Conservation (phyloP, 2,888 invertebrate genomes). For the Apodemia duryi region DNA sequence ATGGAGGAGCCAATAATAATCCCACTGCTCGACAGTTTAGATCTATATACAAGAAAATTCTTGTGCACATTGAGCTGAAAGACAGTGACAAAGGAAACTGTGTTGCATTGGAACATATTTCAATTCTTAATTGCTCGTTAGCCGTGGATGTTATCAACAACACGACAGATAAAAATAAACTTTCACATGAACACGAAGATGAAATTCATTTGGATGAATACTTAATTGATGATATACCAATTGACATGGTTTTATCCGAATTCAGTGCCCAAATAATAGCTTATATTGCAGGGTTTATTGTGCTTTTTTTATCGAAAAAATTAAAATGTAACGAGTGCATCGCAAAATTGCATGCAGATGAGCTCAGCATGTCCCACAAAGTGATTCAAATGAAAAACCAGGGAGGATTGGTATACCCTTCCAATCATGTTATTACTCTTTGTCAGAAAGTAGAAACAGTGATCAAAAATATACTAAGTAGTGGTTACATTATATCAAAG, state of each 20-base stretch:
- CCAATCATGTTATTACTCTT: neutral
- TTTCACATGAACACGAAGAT: neutral
- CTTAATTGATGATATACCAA: neutral
- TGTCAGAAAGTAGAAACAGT: neutral
- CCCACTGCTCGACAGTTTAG: constrained; percentile 1
- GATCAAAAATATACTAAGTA: neutral
- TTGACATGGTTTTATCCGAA: neutral
- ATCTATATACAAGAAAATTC: neutral
- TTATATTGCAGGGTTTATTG: neutral
- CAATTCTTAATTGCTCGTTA: neutral
- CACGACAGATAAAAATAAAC: neutral
- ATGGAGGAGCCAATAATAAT: neutral
- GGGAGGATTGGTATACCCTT: neutral
- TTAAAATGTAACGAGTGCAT: neutral
- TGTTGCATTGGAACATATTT: neutral
- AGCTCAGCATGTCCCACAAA: neutral
- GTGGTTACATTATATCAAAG: neutral
- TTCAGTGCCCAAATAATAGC: neutral
- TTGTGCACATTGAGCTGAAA: neutral
- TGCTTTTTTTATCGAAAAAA: neutral
- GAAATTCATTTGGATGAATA: neutral
- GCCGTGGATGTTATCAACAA: neutral
- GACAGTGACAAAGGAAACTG: neutral
- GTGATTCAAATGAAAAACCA: neutral
- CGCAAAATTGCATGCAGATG: neutral